phyloP scores from a whole-genome alignment of 2,888 invertebrate species.

The Ephialtes manifestator region DNA sequence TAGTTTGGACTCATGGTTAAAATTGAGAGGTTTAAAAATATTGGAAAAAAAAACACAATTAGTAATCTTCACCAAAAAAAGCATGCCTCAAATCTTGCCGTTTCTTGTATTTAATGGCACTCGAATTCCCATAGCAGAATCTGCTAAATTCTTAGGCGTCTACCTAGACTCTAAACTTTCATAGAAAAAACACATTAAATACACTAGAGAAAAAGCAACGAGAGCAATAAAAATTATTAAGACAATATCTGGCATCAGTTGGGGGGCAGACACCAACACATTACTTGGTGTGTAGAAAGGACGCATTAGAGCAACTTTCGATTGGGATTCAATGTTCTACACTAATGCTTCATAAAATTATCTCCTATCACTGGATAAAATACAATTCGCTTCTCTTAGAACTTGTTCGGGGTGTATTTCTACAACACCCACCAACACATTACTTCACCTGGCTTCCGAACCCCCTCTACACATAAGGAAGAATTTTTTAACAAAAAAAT shows the following conservation, averaged over 20 bases:
- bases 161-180: not conserved
- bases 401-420: no score
- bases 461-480: not conserved
- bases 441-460: conserved; percentile 1
- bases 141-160: not conserved
- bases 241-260: not conserved
- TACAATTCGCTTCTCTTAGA: no score
- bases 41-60: no score
- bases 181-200: not conserved
- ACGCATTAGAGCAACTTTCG: not conserved
- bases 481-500: not conserved
- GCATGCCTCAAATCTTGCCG: no score
- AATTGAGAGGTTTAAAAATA: no score
- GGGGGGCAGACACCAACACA: not conserved
- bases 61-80: no score
- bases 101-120: no score
- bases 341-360: not conserved
- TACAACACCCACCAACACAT: not conserved
- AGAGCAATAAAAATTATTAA: conserved; percentile 4
- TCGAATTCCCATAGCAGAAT: no score
- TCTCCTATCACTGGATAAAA: not conserved
- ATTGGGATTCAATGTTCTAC: not conserved
- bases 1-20: no score
- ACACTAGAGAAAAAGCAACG: not conserved
- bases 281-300: not conserved